Percentiles rank a stretch among this genome's conserved stretches.
Evolutionary conservation across 2,797 vertebrate species (phyloP).

Genomic region (Smutsia gigantea): DNA sequence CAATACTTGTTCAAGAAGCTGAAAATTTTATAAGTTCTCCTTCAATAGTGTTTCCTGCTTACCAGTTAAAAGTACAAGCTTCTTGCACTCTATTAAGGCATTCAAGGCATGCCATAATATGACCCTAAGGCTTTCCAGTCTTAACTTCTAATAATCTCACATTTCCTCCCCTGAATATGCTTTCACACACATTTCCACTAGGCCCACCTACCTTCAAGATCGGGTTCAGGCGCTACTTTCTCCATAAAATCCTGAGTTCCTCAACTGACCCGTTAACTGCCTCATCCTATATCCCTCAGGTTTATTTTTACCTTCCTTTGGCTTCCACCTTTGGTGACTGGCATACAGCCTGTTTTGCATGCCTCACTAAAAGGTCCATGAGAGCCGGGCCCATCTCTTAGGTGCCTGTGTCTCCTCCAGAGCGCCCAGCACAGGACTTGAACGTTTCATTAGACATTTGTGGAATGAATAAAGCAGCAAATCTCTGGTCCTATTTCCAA

Average conservation of each 20-base stretch:
- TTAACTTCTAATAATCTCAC: not conserved
- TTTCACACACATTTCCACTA: not conserved
- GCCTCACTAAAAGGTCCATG: not conserved
- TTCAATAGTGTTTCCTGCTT: not conserved
- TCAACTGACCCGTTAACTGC: not conserved
- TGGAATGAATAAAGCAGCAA: not conserved
- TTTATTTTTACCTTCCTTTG: not conserved
- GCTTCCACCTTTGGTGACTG: not conserved
- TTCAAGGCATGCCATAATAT: not conserved
- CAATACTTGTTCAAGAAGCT: not conserved
- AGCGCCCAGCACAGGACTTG: not conserved
- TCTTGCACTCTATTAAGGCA: not conserved
- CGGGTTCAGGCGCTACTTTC: not conserved
- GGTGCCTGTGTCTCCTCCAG: not conserved
- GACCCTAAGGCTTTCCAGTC: not conserved
- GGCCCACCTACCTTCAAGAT: not conserved
- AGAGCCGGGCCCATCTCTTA: not conserved
- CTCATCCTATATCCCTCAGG: not conserved
- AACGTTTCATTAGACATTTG: not conserved
- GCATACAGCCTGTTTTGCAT: not conserved
- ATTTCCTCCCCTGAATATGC: not conserved
- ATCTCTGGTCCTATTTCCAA: not conserved
- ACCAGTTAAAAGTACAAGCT: not conserved
- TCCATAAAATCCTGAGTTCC: not conserved
- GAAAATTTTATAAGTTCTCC: not conserved